A percentile compares a stretch with the other conserved stretches of the same genome.
phyloP scores from a whole-genome alignment of 2,113 vertebrate species.

The Perognathus longimembris region DNA sequence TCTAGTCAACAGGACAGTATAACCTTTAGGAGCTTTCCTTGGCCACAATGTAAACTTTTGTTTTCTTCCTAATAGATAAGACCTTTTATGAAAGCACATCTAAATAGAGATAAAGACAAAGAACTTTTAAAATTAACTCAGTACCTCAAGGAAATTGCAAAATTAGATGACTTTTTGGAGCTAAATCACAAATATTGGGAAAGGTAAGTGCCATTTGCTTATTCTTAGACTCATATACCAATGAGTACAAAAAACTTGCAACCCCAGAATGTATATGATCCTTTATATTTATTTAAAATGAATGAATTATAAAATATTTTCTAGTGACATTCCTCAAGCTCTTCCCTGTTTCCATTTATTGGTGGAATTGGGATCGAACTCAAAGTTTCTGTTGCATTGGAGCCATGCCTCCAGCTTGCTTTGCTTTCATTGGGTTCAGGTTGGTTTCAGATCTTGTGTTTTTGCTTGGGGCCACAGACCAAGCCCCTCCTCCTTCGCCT shows the following conservation, averaged over 20 bases:
- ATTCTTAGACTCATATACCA: not conserved
- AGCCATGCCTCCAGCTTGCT: too few relatives aligned
- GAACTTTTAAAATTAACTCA: conserved; percentile 97
- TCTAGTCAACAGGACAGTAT: not conserved
- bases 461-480: too few relatives aligned
- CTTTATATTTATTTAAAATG: conserved; percentile 54
- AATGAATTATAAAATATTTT: conserved; percentile 48
- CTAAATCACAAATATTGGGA: conserved; percentile 99
- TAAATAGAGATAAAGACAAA: conserved; percentile 98
- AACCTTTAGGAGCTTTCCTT: conserved; percentile 33
- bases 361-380: too few relatives aligned
- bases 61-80: conserved; percentile 90
- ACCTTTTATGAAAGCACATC: conserved; percentile 99
- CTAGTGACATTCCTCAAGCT: not conserved
- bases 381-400: too few relatives aligned
- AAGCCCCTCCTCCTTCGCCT: too few relatives aligned
- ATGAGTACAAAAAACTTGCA: not conserved
- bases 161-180: conserved; percentile 95
- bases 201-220: conserved; percentile 88
- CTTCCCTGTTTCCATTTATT: not conserved
- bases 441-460: too few relatives aligned
- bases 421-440: too few relatives aligned
- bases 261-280: not conserved
- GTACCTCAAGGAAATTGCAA: conserved; percentile 99
- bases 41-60: not conserved